Percentiles rank a stretch among this genome's conserved stretches.
phyloP scores from a whole-genome alignment of 2,113 vertebrate genomes.

The Nothoprocta perdicaria region DNA sequence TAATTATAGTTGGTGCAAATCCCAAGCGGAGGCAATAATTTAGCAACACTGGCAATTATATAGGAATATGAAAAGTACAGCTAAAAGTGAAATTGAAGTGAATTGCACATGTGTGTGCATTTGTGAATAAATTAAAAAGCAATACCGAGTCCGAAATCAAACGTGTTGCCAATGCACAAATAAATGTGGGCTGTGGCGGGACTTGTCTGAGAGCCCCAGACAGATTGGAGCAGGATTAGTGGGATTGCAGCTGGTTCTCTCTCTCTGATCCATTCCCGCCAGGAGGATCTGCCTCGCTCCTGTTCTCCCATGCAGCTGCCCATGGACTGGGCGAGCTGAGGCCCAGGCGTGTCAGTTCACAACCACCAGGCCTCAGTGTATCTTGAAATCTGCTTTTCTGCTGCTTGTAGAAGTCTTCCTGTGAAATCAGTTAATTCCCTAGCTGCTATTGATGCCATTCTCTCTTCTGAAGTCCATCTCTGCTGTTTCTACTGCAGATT shows the following conservation, averaged over 20 bases:
- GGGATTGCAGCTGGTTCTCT: slow-evolving; percentile 55
- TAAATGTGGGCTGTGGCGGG: no score
- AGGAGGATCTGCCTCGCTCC: slow-evolving; percentile 38
- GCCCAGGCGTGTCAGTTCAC: background rate
- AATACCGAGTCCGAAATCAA: background rate
- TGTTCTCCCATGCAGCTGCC: background rate
- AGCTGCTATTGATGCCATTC: background rate
- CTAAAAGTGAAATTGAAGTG: background rate
- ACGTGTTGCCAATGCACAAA: background rate
- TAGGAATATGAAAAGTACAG: background rate
- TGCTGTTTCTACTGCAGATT: background rate
- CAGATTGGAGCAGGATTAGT: slow-evolving; percentile 56
- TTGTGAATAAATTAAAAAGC: background rate
- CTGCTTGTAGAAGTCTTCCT: background rate
- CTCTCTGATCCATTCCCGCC: slow-evolving; percentile 55
- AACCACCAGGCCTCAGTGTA: background rate
- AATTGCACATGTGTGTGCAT: background rate
- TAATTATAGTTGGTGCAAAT: background rate
- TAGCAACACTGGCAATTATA: background rate
- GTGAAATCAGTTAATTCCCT: background rate
- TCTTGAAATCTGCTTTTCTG: background rate
- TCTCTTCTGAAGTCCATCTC: background rate
- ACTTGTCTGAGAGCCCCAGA: slow-evolving; percentile 38
- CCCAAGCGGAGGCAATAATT: background rate
- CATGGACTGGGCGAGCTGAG: background rate